Conservation (phyloP, 1,140 invertebrate species). For the Campoletis sonorensis region DNA sequence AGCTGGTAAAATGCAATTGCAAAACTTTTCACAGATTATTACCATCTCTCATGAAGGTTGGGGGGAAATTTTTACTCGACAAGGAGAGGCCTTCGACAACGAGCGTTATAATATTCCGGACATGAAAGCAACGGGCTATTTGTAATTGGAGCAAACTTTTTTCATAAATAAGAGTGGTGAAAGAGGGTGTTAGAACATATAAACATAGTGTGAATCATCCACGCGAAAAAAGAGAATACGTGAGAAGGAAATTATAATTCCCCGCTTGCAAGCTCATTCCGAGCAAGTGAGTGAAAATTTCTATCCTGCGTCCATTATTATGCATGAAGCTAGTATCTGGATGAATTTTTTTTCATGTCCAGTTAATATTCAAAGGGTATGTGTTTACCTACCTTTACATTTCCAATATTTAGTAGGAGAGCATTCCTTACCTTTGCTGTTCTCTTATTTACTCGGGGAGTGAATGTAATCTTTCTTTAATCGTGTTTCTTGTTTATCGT, state of each 20-base stretch:
- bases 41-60: background rate
- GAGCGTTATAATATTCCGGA: conserved; percentile 13
- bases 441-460: no score
- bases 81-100: background rate
- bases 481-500: no score
- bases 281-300: no score
- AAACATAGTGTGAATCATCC: background rate
- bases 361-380: no score
- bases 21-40: background rate
- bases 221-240: background rate
- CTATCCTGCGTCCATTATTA: no score
- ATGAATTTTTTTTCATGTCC: no score
- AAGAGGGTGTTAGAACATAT: conserved; percentile 14
- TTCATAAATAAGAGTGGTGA: conserved; percentile 57
- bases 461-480: no score
- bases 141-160: conserved; percentile 65
- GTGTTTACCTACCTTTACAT: no score
- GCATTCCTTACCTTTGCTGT: no score
- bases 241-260: background rate
- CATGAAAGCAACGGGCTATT: background rate
- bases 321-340: no score
- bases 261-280: no score
- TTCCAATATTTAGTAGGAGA: no score
- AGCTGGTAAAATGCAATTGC: conserved; percentile 4
- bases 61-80: background rate